These are phyloP conservation scores for Mellivora capensis DNA, from an alignment of 2,113 vertebrate genomes.

Conservation along the genomic window DNA sequence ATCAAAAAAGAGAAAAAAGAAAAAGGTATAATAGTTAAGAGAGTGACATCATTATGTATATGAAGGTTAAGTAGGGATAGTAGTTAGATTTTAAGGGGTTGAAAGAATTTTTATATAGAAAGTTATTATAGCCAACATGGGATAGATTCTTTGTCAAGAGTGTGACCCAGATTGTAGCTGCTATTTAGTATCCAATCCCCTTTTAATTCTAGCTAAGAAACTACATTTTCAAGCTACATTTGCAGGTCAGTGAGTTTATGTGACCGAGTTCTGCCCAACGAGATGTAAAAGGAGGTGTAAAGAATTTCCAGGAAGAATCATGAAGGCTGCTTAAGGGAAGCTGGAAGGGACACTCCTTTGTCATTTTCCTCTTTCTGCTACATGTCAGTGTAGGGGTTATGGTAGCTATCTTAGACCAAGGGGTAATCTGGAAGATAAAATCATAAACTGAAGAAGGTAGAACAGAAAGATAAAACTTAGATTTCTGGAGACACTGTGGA, in stretches of 20 bases:
- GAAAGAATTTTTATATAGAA: neutral
- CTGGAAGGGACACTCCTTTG: neutral
- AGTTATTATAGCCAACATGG: neutral
- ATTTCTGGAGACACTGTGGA: neutral
- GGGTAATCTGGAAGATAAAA: neutral
- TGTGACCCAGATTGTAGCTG: neutral
- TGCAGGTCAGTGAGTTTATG: neutral
- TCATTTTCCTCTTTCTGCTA: neutral
- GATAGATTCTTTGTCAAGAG: neutral
- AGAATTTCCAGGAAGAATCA: neutral
- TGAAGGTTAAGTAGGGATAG: neutral
- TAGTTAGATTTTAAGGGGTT: neutral
- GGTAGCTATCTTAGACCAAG: neutral
- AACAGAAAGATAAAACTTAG: neutral
- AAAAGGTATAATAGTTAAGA: neutral
- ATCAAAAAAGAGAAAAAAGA: neutral
- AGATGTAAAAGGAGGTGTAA: neutral
- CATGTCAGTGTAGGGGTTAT: neutral
- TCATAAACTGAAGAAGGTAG: neutral
- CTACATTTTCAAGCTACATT: neutral
- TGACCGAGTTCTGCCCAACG: neutral
- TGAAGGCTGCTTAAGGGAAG: neutral
- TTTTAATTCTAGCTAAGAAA: neutral
- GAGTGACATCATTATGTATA: neutral
- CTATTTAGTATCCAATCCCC: neutral